phyloP scores from a whole-genome alignment of 1,140 invertebrate species.

The Zaprionus ornatus region DNA sequence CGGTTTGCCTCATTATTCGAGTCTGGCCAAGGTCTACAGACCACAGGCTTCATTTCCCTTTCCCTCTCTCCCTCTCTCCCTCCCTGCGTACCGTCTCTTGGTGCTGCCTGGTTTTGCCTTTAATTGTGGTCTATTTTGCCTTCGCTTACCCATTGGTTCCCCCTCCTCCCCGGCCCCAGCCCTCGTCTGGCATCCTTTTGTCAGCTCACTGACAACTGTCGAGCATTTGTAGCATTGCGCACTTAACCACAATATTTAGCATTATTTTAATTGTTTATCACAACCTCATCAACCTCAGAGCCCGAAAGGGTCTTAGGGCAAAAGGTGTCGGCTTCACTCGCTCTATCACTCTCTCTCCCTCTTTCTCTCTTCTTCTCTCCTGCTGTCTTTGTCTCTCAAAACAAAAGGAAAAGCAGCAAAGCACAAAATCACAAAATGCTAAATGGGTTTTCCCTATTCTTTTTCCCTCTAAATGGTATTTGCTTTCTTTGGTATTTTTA shows the following conservation, averaged over 20 bases:
- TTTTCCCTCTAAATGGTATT: not conserved
- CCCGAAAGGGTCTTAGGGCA: not conserved
- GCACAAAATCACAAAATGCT: slow-evolving; percentile 1
- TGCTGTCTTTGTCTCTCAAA: not conserved
- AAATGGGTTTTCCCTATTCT: not conserved
- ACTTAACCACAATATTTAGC: slow-evolving; percentile 46
- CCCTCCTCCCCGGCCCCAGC: not conserved
- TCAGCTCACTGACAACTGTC: slow-evolving; percentile 8
- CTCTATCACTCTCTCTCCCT: not conserved
- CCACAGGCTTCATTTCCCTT: slow-evolving; percentile 9
- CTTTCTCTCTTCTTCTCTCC: not conserved
- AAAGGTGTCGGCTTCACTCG: not conserved
- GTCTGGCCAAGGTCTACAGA: slow-evolving; percentile 6
- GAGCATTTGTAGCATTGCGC: slow-evolving; percentile 21
- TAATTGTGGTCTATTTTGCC: slow-evolving; percentile 37
- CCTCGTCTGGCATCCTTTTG: slow-evolving; percentile 3
- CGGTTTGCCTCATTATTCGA: slow-evolving; percentile 44
- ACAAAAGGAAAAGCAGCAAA: slow-evolving; percentile 2
- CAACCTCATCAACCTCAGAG: slow-evolving; percentile 15
- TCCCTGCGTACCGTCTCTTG: not conserved
- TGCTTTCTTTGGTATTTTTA: not conserved
- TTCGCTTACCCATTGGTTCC: slow-evolving; percentile 26
- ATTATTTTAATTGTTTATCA: slow-evolving; percentile 51
- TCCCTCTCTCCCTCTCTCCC: not conserved
- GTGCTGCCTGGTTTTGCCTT: slow-evolving; percentile 10